Conservation (phyloP, 2,113 vertebrate species). For the Cyprinodon brontotheroides region DNA sequence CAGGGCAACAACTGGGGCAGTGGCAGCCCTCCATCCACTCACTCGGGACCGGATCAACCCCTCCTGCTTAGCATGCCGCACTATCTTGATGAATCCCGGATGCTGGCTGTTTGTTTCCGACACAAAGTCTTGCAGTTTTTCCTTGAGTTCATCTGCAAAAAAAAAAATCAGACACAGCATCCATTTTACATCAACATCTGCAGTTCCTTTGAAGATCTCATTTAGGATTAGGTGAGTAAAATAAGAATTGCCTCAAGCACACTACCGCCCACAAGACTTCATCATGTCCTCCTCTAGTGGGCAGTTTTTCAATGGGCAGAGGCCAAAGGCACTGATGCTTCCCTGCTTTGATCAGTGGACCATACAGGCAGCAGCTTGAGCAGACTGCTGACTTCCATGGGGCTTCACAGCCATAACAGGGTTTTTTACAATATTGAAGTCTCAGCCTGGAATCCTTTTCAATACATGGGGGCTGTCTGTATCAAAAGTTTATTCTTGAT, state of each 20-base stretch:
- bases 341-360: conserved; percentile 70
- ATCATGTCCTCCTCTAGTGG: conserved; percentile 48
- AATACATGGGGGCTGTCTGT: conserved; percentile 38
- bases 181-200: conserved; percentile 16
- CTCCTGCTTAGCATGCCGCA: conserved; percentile 92
- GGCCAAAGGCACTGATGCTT: conserved; percentile 58
- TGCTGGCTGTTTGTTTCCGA: conserved; percentile 86
- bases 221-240: conserved; percentile 30
- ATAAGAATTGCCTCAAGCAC: conserved; percentile 37
- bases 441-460: conserved; percentile 48
- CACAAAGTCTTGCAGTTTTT: conserved; percentile 89
- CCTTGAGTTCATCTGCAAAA: conserved; percentile 90
- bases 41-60: conserved; percentile 95
- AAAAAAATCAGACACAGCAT: conserved; percentile 16
- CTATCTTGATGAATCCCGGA: conserved; percentile 92
- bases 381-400: conserved; percentile 46
- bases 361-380: conserved; percentile 59
- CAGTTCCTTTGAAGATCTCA: conserved; percentile 15
- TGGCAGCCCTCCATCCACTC: conserved; percentile 93
- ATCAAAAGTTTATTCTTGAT: conserved; percentile 49
- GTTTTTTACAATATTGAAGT: conserved; percentile 57
- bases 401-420: conserved; percentile 45
- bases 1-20: conserved; percentile 92
- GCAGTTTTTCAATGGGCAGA: conserved; percentile 53
- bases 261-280: conserved; percentile 54